Percentiles rank a stretch among this genome's conserved stretches.
phyloP scores from a whole-genome alignment of 2,797 vertebrate genomes.

The Masticophis lateralis region DNA sequence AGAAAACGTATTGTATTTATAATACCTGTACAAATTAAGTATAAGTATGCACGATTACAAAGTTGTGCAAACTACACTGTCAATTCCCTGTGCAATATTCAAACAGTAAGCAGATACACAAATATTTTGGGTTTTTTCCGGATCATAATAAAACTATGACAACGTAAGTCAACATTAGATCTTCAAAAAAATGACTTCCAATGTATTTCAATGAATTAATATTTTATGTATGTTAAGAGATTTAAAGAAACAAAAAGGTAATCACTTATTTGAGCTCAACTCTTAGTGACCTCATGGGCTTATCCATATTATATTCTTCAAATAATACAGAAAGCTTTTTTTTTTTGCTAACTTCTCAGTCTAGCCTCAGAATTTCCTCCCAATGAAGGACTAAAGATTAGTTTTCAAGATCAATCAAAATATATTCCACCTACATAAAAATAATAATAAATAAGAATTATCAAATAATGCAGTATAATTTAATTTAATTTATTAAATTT shows the following conservation, averaged over 20 bases:
- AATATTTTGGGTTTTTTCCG: not conserved
- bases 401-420: not conserved
- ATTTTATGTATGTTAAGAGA: not conserved
- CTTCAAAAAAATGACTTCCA: not conserved
- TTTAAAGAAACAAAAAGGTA: not conserved
- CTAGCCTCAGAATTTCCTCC: not conserved
- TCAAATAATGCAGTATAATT: not conserved
- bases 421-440: not conserved
- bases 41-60: not conserved
- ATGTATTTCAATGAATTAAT: not conserved
- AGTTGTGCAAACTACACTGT: not conserved
- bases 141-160: not conserved
- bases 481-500: not conserved
- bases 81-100: not conserved
- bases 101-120: not conserved
- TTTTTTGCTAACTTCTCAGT: not conserved
- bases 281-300: not conserved
- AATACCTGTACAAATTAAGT: not conserved
- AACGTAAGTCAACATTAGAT: not conserved
- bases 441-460: not conserved
- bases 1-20: not conserved
- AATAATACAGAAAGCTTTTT: not conserved
- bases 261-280: not conserved
- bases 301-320: not conserved
- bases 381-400: not conserved